Base-by-base conservation (phyloP, 2,113 vertebrate genomes). In the Laticauda laticaudata region DNA sequence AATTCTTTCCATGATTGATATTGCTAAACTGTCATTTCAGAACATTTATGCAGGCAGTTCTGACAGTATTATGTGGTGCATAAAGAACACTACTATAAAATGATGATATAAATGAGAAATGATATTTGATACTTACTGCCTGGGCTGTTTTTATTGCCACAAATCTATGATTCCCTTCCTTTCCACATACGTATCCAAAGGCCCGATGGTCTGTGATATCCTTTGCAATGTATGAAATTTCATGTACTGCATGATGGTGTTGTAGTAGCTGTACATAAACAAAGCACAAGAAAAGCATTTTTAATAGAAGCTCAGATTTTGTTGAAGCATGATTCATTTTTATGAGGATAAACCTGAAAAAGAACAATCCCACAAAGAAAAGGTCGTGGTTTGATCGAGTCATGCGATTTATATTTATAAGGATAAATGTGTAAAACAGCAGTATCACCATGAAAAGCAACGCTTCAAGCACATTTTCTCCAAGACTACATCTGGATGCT, bases 151-250 rank as follows among this genome's bases (percentile, higher is more conserved):
- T 99, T 97, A 99, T 99, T 96, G 99, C 99, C 97, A 99, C 98
- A 92, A 99, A 99, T 98, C 99, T 98, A 93, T 99, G 99, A 96
- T 99, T 99, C 90, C 99, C 99, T 96, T 99, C 99, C 94, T 99
- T 99, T 93, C 99, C 99, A 90, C 99, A 99, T 14, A 99, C 98
- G 23, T 99, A 99, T 96, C 99, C 99, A 48, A 99, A 99, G 11
- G 99, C 99, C 95, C 99, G 97, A 97, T 99, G 99, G 97, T 99
- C 99, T 55, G 99, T 99, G 97, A 99, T 99, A 95, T 99, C 99
- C 98, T 99, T 99, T 21, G 99, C 99, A 0, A 99, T 99, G 98
- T 99, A 99, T 94, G 99, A 99, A 96, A 99, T 99, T 97, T 99
- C 99, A 34, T 99, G 99, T 97, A 99, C 99, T 92, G 99, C 99